These are phyloP conservation scores for Pelobates cultripes DNA, from an alignment of 2,797 vertebrate species.

Conservation along the genomic window DNA sequence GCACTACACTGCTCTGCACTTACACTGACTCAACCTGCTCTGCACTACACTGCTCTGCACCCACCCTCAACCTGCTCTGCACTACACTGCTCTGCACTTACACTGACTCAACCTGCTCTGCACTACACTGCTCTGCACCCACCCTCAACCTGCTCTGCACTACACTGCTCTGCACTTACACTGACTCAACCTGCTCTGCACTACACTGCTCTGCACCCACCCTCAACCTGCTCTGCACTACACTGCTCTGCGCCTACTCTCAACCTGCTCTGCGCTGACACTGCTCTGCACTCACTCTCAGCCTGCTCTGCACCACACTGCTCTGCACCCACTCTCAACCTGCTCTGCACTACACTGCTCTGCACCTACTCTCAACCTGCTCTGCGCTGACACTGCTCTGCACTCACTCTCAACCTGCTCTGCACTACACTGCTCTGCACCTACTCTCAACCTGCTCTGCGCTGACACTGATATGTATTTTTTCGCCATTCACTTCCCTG, in stretches of 20 bases:
- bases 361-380: background rate
- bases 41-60: too few relatives aligned
- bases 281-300: background rate
- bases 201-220: too few relatives aligned
- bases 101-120: too few relatives aligned
- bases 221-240: too few relatives aligned
- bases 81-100: too few relatives aligned
- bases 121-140: background rate
- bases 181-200: background rate
- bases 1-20: too few relatives aligned
- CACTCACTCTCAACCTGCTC: background rate
- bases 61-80: too few relatives aligned
- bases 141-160: background rate
- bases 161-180: background rate
- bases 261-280: background rate
- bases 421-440: background rate
- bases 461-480: background rate
- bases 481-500: too few relatives aligned
- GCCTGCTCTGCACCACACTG: background rate
- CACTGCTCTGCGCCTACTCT: too few relatives aligned
- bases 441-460: background rate
- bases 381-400: background rate
- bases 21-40: too few relatives aligned
- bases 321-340: background rate
- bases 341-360: slow-evolving; percentile 2